Conservation (phyloP, 2,888 invertebrate genomes). For the Erynnis tages region DNA sequence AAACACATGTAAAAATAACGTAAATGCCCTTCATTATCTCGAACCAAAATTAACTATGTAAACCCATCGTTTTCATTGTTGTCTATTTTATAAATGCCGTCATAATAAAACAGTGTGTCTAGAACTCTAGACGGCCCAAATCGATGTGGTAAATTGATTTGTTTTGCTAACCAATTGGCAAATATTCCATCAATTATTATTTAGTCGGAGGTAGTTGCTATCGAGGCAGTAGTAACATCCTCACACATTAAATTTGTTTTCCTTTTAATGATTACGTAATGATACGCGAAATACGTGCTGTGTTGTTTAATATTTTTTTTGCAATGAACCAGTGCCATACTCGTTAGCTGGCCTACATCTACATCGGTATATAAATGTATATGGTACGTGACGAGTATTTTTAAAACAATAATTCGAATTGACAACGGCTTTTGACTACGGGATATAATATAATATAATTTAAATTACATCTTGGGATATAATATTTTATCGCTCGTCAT, state of each 20-base stretch:
- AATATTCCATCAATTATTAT: not conserved
- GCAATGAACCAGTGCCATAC: slow-evolving; percentile 22
- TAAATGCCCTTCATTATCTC: too few relatives aligned
- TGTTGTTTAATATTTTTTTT: slow-evolving; percentile 12
- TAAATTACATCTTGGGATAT: too few relatives aligned
- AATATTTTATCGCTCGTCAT: too few relatives aligned
- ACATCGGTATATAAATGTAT: too few relatives aligned
- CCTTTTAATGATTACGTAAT: slow-evolving; percentile 16
- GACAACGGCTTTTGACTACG: slow-evolving; percentile 5
- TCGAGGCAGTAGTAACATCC: slow-evolving; percentile 3
- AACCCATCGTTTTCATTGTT: slow-evolving; percentile 7
- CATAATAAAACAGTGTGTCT: slow-evolving; percentile 1
- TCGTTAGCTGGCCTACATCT: slow-evolving; percentile 20
- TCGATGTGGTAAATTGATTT: slow-evolving; percentile 8
- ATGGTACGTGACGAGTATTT: slow-evolving; percentile 12
- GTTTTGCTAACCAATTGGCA: not conserved
- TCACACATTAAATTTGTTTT: slow-evolving; percentile 9
- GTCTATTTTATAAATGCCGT: not conserved
- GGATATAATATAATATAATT: too few relatives aligned
- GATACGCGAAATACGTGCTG: slow-evolving; percentile 2
- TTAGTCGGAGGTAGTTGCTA: not conserved
- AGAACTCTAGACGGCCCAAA: slow-evolving; percentile 15
- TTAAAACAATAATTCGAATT: slow-evolving; percentile 18
- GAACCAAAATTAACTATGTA: not conserved
- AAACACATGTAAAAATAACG: too few relatives aligned